Percentiles rank a stretch among this genome's conserved stretches.
Conservation (phyloP, 2,113 vertebrate genomes). For the Tragelaphus imberbis region DNA sequence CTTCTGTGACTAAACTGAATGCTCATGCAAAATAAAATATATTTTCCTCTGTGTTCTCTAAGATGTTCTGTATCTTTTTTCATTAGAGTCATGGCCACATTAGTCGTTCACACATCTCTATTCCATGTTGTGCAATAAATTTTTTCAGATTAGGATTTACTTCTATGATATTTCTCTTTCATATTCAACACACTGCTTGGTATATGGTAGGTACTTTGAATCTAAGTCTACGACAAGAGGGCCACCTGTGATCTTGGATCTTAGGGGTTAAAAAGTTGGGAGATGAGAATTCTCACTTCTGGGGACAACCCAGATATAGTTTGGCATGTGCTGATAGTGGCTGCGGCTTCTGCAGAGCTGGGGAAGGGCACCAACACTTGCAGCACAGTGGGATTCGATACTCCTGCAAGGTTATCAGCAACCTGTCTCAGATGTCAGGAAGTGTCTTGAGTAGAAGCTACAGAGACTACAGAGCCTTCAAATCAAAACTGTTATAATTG, state of each 20-base stretch:
- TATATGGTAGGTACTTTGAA: background rate
- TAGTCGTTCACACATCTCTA: background rate
- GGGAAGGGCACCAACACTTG: background rate
- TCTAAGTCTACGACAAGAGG: background rate
- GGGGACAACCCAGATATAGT: background rate
- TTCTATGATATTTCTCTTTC: background rate
- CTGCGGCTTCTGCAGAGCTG: background rate
- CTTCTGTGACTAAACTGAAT: background rate
- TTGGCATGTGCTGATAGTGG: fast-evolving
- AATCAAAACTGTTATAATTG: too few species aligned
- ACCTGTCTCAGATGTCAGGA: background rate
- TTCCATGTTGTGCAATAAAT: background rate
- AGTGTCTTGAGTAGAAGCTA: background rate
- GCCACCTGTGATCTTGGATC: background rate
- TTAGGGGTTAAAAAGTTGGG: background rate
- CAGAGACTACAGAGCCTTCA: background rate
- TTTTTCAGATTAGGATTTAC: background rate
- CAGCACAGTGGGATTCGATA: fast-evolving
- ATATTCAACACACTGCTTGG: background rate
- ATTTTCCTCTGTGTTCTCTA: background rate
- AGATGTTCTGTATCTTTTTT: background rate
- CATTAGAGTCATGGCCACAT: background rate
- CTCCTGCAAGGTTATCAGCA: fast-evolving
- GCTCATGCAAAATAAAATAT: background rate
- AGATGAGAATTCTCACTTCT: background rate